These are phyloP conservation scores for Copidosoma aretas DNA, from an alignment of 2,888 invertebrate species.

Conservation along the genomic window DNA sequence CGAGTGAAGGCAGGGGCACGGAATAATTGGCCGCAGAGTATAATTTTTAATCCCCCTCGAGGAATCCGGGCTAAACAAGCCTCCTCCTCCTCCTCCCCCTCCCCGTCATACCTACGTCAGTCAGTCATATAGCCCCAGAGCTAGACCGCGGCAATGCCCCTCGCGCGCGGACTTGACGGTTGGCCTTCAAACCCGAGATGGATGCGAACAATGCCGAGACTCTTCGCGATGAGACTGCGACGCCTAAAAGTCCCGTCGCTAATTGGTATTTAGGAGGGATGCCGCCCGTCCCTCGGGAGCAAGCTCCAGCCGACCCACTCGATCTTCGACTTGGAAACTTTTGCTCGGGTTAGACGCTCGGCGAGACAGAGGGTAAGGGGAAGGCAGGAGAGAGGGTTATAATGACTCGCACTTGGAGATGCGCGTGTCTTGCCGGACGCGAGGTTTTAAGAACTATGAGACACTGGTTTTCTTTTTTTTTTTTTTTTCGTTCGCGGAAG, in stretches of 20 bases:
- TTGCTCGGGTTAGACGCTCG: conserved; percentile 15
- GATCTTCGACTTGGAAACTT: conserved; percentile 34
- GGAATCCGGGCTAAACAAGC: conserved; percentile 22
- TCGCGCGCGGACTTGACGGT: conserved; percentile 14
- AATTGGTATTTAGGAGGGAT: conserved; percentile 61
- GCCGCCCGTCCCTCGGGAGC: conserved; percentile 44
- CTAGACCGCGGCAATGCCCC: conserved; percentile 8
- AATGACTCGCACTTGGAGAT: neutral
- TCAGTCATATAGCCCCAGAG: neutral
- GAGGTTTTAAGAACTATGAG: too few species aligned
- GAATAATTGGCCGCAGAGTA: conserved; percentile 32
- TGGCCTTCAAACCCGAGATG: conserved; percentile 41
- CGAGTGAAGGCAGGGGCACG: conserved; percentile 5
- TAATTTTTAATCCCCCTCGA: conserved; percentile 38
- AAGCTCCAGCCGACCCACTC: conserved; percentile 17
- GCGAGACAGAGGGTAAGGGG: neutral
- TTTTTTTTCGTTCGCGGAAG: too few species aligned
- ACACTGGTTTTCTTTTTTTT: too few species aligned
- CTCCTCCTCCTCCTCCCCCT: neutral
- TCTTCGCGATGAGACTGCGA: conserved; percentile 47
- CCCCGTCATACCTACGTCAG: conserved; percentile 17
- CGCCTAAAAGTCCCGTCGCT: conserved; percentile 59
- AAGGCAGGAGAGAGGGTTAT: too few species aligned
- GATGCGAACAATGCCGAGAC: conserved; percentile 58
- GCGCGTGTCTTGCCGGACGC: too few species aligned